These are phyloP conservation scores for Habroteleia sp. DNA, from an alignment of 2,888 invertebrate genomes.

Conservation along the genomic window DNA sequence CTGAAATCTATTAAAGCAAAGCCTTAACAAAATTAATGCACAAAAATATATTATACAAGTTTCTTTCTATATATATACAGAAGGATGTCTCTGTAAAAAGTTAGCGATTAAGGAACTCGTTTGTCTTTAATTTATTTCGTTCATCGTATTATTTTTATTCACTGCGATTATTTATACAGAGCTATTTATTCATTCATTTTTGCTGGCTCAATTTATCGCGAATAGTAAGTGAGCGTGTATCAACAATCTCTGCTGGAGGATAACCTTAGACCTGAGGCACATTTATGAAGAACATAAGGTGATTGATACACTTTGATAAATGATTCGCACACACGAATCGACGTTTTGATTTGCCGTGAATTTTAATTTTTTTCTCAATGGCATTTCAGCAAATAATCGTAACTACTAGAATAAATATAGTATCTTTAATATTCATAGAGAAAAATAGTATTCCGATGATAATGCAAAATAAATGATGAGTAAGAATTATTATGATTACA, in stretches of 20 bases:
- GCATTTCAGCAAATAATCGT: constrained; percentile 18
- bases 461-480: constrained; percentile 26
- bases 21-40: no score
- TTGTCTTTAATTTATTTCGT: constrained; percentile 15
- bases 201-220: constrained; percentile 43
- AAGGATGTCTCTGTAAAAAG: background rate
- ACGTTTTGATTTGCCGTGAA: constrained; percentile 16
- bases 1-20: no score
- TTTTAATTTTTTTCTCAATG: constrained; percentile 20
- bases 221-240: constrained; percentile 51
- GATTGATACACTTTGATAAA: constrained; percentile 55
- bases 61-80: no score
- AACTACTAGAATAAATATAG: constrained; percentile 18
- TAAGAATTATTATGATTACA: constrained; percentile 16
- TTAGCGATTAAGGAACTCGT: background rate
- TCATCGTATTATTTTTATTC: constrained; percentile 31
- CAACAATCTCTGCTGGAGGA: constrained; percentile 44
- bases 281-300: constrained; percentile 50
- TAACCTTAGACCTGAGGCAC: constrained; percentile 52
- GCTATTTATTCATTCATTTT: constrained; percentile 59
- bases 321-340: constrained; percentile 3
- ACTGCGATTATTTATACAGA: constrained; percentile 39
- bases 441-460: constrained; percentile 20
- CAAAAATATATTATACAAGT: no score
- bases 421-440: constrained; percentile 1